These are phyloP conservation scores for Platorchestia sp. DNA, from an alignment of 1,140 invertebrate species.

Conservation along the genomic window DNA sequence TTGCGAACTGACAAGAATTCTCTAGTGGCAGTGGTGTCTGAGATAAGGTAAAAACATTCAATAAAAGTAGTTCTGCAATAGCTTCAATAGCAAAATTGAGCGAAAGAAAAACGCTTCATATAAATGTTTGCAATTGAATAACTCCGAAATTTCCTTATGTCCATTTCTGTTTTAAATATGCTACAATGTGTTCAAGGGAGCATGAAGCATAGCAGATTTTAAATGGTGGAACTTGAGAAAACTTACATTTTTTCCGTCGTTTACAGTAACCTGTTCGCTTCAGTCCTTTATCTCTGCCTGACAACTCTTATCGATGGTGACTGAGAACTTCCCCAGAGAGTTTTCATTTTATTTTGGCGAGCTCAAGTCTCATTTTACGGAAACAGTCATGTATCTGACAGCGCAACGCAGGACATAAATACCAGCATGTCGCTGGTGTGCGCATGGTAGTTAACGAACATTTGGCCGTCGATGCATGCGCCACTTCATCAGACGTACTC, in stretches of 20 bases:
- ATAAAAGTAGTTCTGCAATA: neutral
- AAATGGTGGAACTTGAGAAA: neutral
- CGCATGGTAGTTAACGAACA: neutral
- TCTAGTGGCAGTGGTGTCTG: neutral
- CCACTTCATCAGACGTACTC: neutral
- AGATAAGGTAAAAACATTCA: neutral
- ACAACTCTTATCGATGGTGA: neutral
- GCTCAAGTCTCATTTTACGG: constrained; percentile 6
- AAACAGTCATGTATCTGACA: neutral
- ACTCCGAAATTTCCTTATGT: neutral
- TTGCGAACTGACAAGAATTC: neutral
- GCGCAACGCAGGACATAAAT: neutral
- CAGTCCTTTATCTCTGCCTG: neutral
- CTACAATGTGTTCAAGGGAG: neutral
- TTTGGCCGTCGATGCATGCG: neutral
- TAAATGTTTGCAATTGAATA: neutral
- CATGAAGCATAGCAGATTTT: neutral
- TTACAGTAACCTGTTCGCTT: neutral
- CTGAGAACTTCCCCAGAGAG: neutral
- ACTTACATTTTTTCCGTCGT: neutral
- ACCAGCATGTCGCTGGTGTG: neutral
- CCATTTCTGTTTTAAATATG: neutral
- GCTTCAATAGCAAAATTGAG: neutral
- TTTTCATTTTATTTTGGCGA: neutral
- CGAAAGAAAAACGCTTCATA: neutral